Conservation (phyloP, 2,888 invertebrate genomes). For the Agrilus mali region DNA sequence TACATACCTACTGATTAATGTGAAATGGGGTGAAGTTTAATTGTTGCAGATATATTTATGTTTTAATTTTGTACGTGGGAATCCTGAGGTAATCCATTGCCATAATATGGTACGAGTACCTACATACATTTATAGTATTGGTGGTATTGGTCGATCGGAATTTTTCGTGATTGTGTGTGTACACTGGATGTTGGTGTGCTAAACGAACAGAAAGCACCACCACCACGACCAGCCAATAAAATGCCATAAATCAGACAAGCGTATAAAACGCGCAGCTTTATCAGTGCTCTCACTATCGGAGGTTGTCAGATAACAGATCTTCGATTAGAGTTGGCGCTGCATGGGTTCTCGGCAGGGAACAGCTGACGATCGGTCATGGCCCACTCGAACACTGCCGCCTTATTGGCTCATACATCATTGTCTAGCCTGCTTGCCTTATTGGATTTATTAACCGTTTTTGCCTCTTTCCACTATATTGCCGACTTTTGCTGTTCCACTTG, state of each 20-base stretch:
- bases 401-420: constrained; percentile 34
- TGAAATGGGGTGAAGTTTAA: no score
- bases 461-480: constrained; percentile 7
- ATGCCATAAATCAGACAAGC: constrained; percentile 7
- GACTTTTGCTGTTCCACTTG: background rate
- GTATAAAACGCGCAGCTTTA: constrained; percentile 11
- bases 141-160: no score
- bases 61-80: no score
- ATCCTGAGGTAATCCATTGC: no score
- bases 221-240: background rate
- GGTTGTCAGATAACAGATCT: constrained; percentile 31
- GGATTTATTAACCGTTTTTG: constrained; percentile 26
- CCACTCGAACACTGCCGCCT: constrained; percentile 31
- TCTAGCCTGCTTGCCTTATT: constrained; percentile 21
- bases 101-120: no score
- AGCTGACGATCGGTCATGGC: constrained; percentile 34
- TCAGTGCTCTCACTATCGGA: constrained; percentile 14
- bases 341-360: constrained; percentile 29
- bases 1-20: no score
- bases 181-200: no score
- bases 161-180: no score
- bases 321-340: constrained; percentile 31
- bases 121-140: no score
- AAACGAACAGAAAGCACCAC: background rate
- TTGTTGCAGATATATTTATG: no score